Percentiles rank a stretch among this genome's conserved stretches.
These are phyloP conservation scores for Brachyhypopomus gauderio DNA, from an alignment of 2,113 vertebrate species.

Conservation along the genomic window DNA sequence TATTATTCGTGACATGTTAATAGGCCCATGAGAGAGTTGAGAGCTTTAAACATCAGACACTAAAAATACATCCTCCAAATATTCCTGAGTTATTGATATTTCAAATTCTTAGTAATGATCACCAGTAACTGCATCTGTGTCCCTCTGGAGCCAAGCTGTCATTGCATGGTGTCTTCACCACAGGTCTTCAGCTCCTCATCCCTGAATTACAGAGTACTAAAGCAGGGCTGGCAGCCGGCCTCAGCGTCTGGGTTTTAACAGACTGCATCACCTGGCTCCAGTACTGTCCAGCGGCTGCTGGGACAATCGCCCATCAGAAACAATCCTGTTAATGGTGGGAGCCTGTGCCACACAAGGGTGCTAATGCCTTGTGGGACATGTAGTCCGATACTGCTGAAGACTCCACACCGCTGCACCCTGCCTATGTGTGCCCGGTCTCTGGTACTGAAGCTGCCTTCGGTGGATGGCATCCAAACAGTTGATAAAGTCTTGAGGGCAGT, in stretches of 20 bases:
- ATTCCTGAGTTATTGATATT: slow-evolving; percentile 1
- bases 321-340: background rate
- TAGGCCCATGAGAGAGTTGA: background rate
- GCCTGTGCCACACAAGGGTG: slow-evolving; percentile 19
- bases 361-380: slow-evolving; percentile 15
- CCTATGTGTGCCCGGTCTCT: background rate
- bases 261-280: slow-evolving; percentile 4
- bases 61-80: background rate
- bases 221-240: background rate
- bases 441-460: slow-evolving; percentile 12
- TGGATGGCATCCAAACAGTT: slow-evolving; percentile 38
- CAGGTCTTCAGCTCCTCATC: background rate
- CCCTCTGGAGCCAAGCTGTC: background rate
- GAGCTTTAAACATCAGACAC: background rate
- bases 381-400: slow-evolving; percentile 11
- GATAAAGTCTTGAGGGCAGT: slow-evolving; percentile 41
- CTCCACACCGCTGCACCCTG: background rate
- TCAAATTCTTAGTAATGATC: background rate
- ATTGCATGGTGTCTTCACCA: background rate
- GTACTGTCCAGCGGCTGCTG: background rate
- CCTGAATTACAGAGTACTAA: background rate
- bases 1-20: background rate
- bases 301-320: slow-evolving; percentile 24
- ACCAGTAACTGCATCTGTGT: slow-evolving; percentile 10
- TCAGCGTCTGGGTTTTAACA: background rate